Evolutionary conservation across 2,797 vertebrate genomes (phyloP).

Genomic region (Hylomyscus alleni): DNA sequence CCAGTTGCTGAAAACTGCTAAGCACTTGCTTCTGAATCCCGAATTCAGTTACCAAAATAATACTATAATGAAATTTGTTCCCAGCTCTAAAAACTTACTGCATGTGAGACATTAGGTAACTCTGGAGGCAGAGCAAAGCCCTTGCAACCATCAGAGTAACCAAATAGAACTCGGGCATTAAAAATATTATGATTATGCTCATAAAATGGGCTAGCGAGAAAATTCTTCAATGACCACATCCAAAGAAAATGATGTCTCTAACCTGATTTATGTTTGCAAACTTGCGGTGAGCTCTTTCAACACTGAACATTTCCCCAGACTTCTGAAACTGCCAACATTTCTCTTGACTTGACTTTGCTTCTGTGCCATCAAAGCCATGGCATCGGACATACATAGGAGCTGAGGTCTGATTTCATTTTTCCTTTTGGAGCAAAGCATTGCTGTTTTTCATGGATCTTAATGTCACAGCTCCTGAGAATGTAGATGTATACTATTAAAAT

Average conservation of each 20-base stretch:
- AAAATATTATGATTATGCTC: conserved; percentile 66
- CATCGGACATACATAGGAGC: background rate
- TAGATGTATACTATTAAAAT: conserved; percentile 7
- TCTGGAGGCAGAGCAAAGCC: conserved; percentile 41
- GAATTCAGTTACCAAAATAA: conserved; percentile 46
- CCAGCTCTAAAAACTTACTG: conserved; percentile 27
- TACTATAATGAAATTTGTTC: conserved; percentile 43
- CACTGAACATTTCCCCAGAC: background rate
- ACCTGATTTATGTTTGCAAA: conserved; percentile 66
- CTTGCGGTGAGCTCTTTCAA: conserved; percentile 43
- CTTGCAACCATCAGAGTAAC: conserved; percentile 34
- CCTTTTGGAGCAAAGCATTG: conserved; percentile 36
- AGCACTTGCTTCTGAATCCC: conserved; percentile 27
- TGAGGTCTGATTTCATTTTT: background rate
- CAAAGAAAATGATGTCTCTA: conserved; percentile 32
- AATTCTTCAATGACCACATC: conserved; percentile 46
- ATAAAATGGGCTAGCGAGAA: conserved; percentile 42
- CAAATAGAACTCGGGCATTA: background rate
- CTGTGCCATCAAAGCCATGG: background rate
- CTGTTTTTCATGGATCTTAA: background rate
- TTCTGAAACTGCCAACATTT: conserved; percentile 19
- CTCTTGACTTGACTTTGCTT: conserved; percentile 34
- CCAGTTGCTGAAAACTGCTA: conserved; percentile 24
- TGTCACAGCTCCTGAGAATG: background rate
- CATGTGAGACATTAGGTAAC: conserved; percentile 36